phyloP scores from a whole-genome alignment of 1,140 invertebrate species.

The Euura saliciscinereae region DNA sequence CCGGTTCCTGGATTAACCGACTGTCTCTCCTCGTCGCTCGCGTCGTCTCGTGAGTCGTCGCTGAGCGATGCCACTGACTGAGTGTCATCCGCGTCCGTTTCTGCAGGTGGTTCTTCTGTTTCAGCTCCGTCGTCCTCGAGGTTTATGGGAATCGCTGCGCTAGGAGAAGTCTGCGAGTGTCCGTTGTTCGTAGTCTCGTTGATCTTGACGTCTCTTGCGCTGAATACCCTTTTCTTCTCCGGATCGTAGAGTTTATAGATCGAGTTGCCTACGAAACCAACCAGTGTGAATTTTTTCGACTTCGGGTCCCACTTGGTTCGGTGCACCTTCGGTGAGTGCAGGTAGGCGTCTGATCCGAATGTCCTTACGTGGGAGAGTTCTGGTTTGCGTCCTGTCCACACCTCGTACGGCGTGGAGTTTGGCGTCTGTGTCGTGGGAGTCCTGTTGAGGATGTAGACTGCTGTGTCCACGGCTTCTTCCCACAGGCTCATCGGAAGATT shows the following conservation, averaged over 20 bases:
- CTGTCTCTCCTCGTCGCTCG: neutral
- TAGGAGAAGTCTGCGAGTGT: neutral
- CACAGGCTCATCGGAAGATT: conserved; percentile 46
- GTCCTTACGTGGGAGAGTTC: conserved; percentile 34
- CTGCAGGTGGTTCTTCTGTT: neutral
- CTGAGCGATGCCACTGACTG: neutral
- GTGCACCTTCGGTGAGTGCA: conserved; percentile 39
- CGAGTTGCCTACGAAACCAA: conserved; percentile 20
- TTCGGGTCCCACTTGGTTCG: conserved; percentile 39
- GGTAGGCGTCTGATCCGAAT: conserved; percentile 40
- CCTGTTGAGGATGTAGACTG: conserved; percentile 40
- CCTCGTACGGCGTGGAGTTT: conserved; percentile 19
- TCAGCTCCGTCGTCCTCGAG: neutral
- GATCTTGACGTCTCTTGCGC: neutral
- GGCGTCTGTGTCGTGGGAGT: neutral
- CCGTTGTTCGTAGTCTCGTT: neutral
- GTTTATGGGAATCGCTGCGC: neutral
- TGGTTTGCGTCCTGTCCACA: conserved; percentile 17
- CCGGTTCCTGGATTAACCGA: neutral
- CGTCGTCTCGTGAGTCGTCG: neutral
- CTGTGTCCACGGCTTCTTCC: conserved; percentile 54
- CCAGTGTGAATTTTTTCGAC: conserved; percentile 19
- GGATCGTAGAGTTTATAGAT: conserved; percentile 24
- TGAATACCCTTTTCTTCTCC: neutral
- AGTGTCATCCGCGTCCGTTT: neutral